Percentiles rank a stretch among this genome's conserved stretches.
These are phyloP conservation scores for Brachyopa scutellaris DNA, from an alignment of 2,888 invertebrate species.

Conservation along the genomic window DNA sequence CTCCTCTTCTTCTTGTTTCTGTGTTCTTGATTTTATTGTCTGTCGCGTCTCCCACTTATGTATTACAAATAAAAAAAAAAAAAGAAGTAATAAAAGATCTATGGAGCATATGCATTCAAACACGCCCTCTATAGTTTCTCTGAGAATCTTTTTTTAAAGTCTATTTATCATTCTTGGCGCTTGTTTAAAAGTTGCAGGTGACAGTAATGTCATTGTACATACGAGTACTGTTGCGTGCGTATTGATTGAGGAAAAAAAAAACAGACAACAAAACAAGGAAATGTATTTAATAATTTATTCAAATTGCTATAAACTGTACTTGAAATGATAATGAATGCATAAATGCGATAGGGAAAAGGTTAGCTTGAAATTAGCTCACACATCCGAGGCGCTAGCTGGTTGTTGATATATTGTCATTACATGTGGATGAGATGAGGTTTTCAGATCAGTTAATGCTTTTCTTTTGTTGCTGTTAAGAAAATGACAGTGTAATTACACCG, in stretches of 20 bases:
- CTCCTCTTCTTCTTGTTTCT: background rate
- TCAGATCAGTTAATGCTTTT: too few relatives aligned
- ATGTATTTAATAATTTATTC: conserved; percentile 62
- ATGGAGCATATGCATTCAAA: background rate
- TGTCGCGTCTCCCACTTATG: background rate
- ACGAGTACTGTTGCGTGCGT: conserved; percentile 28
- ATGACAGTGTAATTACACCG: too few relatives aligned
- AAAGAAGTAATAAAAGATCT: conserved; percentile 4
- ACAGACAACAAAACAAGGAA: conserved; percentile 70
- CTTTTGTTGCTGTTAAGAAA: too few relatives aligned
- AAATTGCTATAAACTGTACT: conserved; percentile 66
- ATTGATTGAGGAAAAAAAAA: background rate
- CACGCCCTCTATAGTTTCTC: conserved; percentile 33
- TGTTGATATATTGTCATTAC: background rate
- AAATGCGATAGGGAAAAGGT: conserved; percentile 53
- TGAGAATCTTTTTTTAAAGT: background rate
- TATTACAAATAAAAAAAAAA: background rate
- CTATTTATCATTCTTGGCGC: conserved; percentile 23
- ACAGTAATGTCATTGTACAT: conserved; percentile 26
- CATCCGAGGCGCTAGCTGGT: conserved; percentile 26
- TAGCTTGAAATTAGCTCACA: conserved; percentile 55
- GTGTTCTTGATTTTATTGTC: conserved; percentile 27
- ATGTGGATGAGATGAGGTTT: background rate
- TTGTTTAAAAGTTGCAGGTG: conserved; percentile 23
- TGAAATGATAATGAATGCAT: conserved; percentile 67